These are phyloP conservation scores for Lepidonotus clava DNA, from an alignment of 2,888 invertebrate genomes.

Conservation along the genomic window DNA sequence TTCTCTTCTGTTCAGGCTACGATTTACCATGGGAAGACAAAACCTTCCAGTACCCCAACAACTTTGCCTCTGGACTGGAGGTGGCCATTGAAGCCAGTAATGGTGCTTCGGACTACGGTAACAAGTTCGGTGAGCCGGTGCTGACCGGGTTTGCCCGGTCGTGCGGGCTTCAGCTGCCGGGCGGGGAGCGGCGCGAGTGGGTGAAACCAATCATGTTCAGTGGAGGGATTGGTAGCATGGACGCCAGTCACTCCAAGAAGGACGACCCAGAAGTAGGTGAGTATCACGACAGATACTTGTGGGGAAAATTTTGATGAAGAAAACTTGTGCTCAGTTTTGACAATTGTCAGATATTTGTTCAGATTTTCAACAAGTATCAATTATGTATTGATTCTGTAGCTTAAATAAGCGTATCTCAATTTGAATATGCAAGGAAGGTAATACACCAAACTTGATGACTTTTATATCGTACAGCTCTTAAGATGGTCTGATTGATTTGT, in stretches of 20 bases:
- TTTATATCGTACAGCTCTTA: too few species aligned
- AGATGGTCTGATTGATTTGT: too few species aligned
- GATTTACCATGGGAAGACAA: constrained; percentile 92
- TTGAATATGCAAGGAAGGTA: too few species aligned
- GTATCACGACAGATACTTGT: background rate
- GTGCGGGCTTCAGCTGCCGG: constrained; percentile 88
- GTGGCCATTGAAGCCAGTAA: constrained; percentile 97
- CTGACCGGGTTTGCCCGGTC: constrained; percentile 94
- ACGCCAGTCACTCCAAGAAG: constrained; percentile 90
- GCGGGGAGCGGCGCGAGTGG: constrained; percentile 90
- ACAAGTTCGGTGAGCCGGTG: constrained; percentile 98
- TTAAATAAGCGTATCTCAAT: too few species aligned
- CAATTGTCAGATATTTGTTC: background rate
- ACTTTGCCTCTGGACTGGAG: constrained; percentile 94
- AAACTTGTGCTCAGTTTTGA: background rate
- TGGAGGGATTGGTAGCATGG: constrained; percentile 95
- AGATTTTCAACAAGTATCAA: too few species aligned
- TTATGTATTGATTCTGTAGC: too few species aligned
- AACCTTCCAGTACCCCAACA: constrained; percentile 88
- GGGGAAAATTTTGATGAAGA: background rate
- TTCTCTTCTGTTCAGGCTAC: constrained; percentile 90
- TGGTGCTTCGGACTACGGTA: constrained; percentile 99
- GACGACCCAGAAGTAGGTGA: constrained; percentile 87
- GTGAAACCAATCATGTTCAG: constrained; percentile 99
- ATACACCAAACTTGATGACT: too few species aligned